Percentiles rank a stretch among this genome's conserved stretches.
Conservation (phyloP, 2,888 invertebrate species). For the Chalcosyrphus nemorum region DNA sequence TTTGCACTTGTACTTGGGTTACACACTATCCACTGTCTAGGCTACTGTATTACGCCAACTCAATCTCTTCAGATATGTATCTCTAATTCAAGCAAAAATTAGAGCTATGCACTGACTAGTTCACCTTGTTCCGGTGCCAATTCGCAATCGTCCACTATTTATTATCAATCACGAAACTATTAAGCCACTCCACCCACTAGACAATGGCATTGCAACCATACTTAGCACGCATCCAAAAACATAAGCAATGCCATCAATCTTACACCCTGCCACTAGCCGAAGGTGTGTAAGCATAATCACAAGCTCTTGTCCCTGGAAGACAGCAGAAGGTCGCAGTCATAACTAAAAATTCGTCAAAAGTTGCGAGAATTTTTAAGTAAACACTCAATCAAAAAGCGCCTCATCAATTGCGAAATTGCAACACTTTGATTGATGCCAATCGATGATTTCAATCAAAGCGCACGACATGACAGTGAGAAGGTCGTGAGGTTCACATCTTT, state of each 20-base stretch:
- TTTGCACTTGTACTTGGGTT: too few relatives aligned
- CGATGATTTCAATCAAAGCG: constrained; percentile 11
- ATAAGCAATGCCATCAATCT: background rate
- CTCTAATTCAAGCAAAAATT: too few relatives aligned
- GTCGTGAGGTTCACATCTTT: constrained; percentile 35
- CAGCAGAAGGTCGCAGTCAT: constrained; percentile 8
- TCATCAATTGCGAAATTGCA: background rate
- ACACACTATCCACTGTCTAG: too few relatives aligned
- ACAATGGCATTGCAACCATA: background rate
- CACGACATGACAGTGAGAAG: constrained; percentile 36
- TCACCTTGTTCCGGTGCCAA: too few relatives aligned
- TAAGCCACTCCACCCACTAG: too few relatives aligned
- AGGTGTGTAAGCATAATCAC: constrained; percentile 13
- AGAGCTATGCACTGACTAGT: too few relatives aligned
- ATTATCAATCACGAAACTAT: too few relatives aligned
- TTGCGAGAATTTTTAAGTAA: constrained; percentile 4
- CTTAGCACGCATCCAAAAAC: background rate
- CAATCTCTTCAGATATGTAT: too few relatives aligned
- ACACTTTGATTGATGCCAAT: constrained; percentile 29
- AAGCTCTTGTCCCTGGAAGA: constrained; percentile 7
- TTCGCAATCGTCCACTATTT: too few relatives aligned
- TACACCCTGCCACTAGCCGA: background rate
- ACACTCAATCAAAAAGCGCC: constrained; percentile 1
- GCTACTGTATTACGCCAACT: too few relatives aligned
- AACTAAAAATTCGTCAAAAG: background rate